These are phyloP conservation scores for Gorsachius magnificus DNA, from an alignment of 2,797 vertebrate genomes.

Conservation along the genomic window DNA sequence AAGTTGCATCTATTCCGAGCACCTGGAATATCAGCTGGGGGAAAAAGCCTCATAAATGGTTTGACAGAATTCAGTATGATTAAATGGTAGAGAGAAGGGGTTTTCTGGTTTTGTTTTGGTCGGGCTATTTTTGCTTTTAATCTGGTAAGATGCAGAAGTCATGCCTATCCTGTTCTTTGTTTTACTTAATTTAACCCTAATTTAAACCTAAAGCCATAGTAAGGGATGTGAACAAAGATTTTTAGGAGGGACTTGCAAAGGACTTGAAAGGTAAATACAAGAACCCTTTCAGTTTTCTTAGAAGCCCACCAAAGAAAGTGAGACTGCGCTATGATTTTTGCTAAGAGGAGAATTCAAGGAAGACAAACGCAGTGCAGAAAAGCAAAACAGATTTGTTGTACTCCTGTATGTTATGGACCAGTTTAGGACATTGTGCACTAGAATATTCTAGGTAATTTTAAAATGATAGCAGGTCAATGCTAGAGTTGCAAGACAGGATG, in stretches of 20 bases:
- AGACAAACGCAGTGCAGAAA: not conserved
- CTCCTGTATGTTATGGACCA: not conserved
- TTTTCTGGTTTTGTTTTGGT: not conserved
- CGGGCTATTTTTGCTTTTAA: not conserved
- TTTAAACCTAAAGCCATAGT: not conserved
- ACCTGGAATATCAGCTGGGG: not conserved
- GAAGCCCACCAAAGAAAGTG: not conserved
- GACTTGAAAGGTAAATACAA: not conserved
- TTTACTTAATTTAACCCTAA: not conserved
- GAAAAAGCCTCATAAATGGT: not conserved
- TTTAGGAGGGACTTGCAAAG: not conserved
- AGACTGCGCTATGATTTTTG: not conserved
- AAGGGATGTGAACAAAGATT: not conserved
- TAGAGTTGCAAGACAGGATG: slow-evolving; percentile 32
- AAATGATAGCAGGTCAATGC: not conserved
- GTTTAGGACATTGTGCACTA: not conserved
- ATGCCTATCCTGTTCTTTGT: not conserved
- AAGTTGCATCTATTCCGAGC: not conserved
- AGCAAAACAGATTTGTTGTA: not conserved
- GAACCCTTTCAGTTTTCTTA: not conserved
- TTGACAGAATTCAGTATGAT: not conserved
- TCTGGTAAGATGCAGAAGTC: not conserved
- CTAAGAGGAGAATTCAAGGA: not conserved
- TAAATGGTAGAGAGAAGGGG: not conserved
- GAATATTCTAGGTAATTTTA: not conserved